Evolutionary conservation across 2,797 vertebrate species (phyloP).

Genomic region (Pseudomugil tenellus): DNA sequence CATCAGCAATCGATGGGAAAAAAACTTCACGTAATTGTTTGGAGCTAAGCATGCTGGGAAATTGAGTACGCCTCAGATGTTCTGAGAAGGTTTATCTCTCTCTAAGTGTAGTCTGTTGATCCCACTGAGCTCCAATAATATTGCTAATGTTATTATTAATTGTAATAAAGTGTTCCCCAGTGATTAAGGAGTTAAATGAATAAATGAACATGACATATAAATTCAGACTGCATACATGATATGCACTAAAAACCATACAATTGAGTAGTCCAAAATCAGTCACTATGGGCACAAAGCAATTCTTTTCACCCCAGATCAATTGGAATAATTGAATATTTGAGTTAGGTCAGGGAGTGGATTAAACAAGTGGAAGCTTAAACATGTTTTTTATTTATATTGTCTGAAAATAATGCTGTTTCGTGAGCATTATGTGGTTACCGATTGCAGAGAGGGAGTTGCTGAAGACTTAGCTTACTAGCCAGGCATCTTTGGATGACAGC

Average conservation of each 20-base stretch:
- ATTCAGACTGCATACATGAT: not conserved
- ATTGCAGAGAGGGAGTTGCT: not conserved
- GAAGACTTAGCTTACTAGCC: not conserved
- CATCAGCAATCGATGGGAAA: slow-evolving; percentile 57
- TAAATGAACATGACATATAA: not conserved
- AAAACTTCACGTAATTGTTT: slow-evolving; percentile 54
- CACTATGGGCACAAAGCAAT: not conserved
- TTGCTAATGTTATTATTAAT: not conserved
- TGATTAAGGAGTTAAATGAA: not conserved
- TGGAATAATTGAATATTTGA: not conserved
- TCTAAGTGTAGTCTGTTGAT: not conserved
- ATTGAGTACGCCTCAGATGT: slow-evolving; percentile 52
- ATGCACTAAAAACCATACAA: not conserved
- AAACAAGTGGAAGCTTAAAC: not conserved
- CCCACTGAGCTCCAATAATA: not conserved
- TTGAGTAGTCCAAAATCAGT: not conserved
- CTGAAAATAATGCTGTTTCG: too few relatives aligned
- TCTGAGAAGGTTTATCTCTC: not conserved
- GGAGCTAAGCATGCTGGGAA: slow-evolving; percentile 68
- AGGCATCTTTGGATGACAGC: not conserved
- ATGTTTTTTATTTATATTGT: not conserved
- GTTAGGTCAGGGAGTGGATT: not conserved
- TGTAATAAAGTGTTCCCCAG: not conserved
- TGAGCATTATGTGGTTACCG: too few relatives aligned
- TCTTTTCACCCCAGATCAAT: not conserved